A percentile compares a stretch with the other conserved stretches of the same genome.
Evolutionary conservation across 2,888 invertebrate genomes (phyloP).

Genomic region (Drosophila emarginata): DNA sequence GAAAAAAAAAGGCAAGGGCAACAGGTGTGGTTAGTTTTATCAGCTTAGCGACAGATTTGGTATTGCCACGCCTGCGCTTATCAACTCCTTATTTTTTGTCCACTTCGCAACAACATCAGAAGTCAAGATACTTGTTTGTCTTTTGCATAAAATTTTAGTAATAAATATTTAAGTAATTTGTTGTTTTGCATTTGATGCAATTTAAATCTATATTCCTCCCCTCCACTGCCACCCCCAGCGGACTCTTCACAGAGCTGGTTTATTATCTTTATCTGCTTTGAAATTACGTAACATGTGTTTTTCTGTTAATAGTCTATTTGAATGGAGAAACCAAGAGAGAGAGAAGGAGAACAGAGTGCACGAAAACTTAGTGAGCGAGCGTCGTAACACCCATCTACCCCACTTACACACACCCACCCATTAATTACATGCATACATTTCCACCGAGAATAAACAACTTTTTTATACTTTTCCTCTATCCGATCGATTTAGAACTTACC

Average conservation of each 20-base stretch:
- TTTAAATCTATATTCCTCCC: conserved; percentile 18
- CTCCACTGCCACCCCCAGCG: neutral
- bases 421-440: neutral
- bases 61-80: conserved; percentile 58
- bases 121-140: conserved; percentile 20
- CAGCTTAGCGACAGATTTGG: neutral
- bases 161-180: too few relatives aligned
- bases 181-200: conserved; percentile 29
- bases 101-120: too few relatives aligned
- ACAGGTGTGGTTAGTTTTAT: neutral
- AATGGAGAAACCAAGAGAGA: conserved; percentile 11
- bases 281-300: conserved; percentile 45
- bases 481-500: conserved; percentile 65
- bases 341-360: neutral
- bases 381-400: neutral
- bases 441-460: neutral
- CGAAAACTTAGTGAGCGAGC: neutral
- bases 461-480: too few relatives aligned
- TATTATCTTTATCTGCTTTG: conserved; percentile 10
- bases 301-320: conserved; percentile 26
- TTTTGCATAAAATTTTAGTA: too few relatives aligned
- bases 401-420: neutral
- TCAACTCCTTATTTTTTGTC: conserved; percentile 34
- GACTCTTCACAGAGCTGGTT: neutral
- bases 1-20: neutral